phyloP scores from a whole-genome alignment of 2,888 invertebrate species.

The Meiosimyza decipiens region DNA sequence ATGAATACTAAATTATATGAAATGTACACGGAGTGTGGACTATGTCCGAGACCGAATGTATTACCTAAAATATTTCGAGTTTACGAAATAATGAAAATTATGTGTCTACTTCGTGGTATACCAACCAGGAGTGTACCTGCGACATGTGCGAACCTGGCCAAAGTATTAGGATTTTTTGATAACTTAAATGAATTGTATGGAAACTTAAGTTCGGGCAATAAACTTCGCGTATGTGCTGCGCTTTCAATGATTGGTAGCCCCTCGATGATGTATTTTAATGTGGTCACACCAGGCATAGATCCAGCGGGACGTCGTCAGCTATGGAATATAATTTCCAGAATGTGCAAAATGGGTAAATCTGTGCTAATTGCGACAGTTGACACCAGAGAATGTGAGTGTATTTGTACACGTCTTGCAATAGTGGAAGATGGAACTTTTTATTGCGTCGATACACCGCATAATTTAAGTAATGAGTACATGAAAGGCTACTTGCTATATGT shows the following conservation, averaged over 20 bases:
- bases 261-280: constrained; percentile 6
- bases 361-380: constrained; percentile 64
- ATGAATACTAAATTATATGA: constrained; percentile 67
- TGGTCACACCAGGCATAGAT: constrained; percentile 3
- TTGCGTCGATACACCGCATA: constrained; percentile 76
- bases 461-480: constrained; percentile 74
- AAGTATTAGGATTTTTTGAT: constrained; percentile 69
- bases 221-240: background rate
- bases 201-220: constrained; percentile 73
- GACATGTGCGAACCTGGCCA: constrained; percentile 53
- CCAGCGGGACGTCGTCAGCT: constrained; percentile 15
- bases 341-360: background rate
- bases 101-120: constrained; percentile 72
- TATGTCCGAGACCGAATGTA: constrained; percentile 79
- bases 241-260: constrained; percentile 9
- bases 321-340: constrained; percentile 51
- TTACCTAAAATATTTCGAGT: constrained; percentile 74
- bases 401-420: constrained; percentile 79
- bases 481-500: constrained; percentile 31
- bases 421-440: constrained; percentile 76
- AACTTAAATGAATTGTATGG: constrained; percentile 71
- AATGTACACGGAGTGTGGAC: constrained; percentile 72
- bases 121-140: constrained; percentile 56
- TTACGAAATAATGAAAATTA: constrained; percentile 73
- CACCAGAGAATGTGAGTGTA: constrained; percentile 85